Percentiles rank a stretch among this genome's conserved stretches.
Conservation (phyloP, 1,140 invertebrate genomes). For the Nomia melanderi region DNA sequence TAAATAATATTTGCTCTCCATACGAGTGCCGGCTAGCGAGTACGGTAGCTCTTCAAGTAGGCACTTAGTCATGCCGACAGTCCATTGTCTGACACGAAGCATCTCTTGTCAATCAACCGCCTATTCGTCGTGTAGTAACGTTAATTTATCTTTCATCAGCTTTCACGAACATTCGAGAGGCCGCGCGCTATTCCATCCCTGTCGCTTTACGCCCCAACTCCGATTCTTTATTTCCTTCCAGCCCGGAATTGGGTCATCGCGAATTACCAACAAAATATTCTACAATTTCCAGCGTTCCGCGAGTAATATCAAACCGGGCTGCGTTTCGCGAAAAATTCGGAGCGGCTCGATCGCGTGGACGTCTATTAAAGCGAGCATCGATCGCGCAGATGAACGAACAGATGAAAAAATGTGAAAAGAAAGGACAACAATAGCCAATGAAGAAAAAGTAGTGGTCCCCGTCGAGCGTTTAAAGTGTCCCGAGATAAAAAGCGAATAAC, state of each 20-base stretch:
- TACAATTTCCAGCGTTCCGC: not conserved
- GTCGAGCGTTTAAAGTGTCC: slow-evolving; percentile 17
- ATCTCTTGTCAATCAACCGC: slow-evolving; percentile 49
- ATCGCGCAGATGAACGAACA: too few species aligned
- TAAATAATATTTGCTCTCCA: slow-evolving; percentile 55
- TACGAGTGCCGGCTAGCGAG: slow-evolving; percentile 29
- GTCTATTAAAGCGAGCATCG: too few species aligned
- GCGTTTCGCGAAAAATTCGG: too few species aligned
- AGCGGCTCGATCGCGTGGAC: too few species aligned
- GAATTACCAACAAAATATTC: not conserved
- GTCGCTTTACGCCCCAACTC: not conserved
- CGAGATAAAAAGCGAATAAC: slow-evolving; percentile 49
- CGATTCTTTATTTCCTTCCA: not conserved
- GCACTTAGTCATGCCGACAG: slow-evolving; percentile 52
- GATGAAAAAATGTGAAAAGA: slow-evolving; percentile 4
- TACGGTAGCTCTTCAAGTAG: slow-evolving; percentile 17
- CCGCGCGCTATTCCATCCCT: not conserved
- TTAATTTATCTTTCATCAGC: slow-evolving; percentile 47
- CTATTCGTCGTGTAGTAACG: slow-evolving; percentile 26
- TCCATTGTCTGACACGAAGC: slow-evolving; percentile 48
- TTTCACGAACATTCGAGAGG: slow-evolving; percentile 4
- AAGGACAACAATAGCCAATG: slow-evolving; percentile 41
- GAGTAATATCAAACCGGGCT: too few species aligned
- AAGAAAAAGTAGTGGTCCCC: slow-evolving; percentile 45
- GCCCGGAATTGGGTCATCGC: not conserved